Evolutionary conservation across 2,797 vertebrate genomes (phyloP).

Genomic region (Anomalospiza imberbis): DNA sequence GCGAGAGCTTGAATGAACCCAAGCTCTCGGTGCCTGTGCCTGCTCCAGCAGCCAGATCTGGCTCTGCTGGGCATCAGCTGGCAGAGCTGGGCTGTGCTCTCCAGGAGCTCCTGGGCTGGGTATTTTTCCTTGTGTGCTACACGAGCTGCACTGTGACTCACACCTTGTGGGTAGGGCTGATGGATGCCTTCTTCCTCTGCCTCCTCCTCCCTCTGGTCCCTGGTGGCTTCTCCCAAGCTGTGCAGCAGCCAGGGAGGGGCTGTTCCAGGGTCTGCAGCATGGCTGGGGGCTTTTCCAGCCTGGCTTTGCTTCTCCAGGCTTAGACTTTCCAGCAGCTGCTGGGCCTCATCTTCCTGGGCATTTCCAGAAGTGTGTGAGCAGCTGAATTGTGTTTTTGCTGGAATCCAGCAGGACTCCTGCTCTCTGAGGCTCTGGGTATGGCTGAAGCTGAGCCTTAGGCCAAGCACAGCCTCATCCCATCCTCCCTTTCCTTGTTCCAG

Average conservation of each 20-base stretch:
- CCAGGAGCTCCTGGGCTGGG: neutral
- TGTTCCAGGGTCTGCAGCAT: rapidly evolving
- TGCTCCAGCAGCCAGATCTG: neutral
- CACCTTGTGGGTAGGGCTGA: neutral
- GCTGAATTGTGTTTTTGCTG: neutral
- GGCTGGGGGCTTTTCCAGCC: neutral
- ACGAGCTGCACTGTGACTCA: neutral
- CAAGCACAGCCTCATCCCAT: neutral
- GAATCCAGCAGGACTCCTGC: neutral
- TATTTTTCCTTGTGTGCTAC: neutral
- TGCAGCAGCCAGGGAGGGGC: rapidly evolving
- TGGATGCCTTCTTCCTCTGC: slow-evolving; percentile 18
- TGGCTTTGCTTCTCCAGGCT: neutral
- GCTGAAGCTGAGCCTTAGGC: neutral
- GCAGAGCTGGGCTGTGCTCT: neutral
- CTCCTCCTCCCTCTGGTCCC: neutral
- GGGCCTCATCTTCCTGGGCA: neutral
- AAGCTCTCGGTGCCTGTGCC: neutral
- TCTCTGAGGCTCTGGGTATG: neutral
- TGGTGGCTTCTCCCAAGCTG: neutral
- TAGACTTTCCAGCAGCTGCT: neutral
- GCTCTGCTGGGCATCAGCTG: neutral
- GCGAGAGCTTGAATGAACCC: neutral
- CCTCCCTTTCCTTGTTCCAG: neutral
- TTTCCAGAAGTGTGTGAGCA: neutral